Conservation (phyloP, 2,888 invertebrate species). For the Callimorpha dominula region DNA sequence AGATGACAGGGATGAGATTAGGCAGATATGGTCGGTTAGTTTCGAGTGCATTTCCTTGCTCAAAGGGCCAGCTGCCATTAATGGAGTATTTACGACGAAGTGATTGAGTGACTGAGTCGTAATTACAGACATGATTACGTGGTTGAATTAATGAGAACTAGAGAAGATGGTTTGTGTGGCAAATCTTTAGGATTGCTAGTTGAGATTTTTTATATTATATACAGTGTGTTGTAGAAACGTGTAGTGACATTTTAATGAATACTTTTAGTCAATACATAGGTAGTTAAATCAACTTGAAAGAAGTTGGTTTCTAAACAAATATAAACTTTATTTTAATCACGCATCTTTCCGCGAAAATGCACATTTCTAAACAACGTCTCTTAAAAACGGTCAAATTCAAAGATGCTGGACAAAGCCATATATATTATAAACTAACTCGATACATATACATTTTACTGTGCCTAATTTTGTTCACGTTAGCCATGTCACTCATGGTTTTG, state of each 20-base stretch:
- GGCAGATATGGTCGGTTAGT: slow-evolving; percentile 50
- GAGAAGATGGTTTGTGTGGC: background rate
- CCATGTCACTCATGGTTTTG: too few species aligned
- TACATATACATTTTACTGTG: too few species aligned
- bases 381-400: too few species aligned
- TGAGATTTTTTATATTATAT: background rate
- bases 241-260: background rate
- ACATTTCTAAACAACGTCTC: too few species aligned
- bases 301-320: too few species aligned
- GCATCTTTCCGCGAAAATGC: too few species aligned
- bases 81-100: slow-evolving; percentile 61
- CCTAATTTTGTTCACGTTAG: too few species aligned
- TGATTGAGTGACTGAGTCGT: slow-evolving; percentile 38
- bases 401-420: too few species aligned
- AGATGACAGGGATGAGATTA: slow-evolving; percentile 62
- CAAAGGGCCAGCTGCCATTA: slow-evolving; percentile 47
- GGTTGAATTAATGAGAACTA: slow-evolving; percentile 1
- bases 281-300: background rate
- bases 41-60: slow-evolving; percentile 69
- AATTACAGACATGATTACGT: slow-evolving; percentile 26
- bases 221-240: background rate
- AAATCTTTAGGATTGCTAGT: background rate
- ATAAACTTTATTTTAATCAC: too few species aligned
- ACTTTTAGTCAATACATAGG: background rate
- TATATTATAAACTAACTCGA: too few species aligned